A percentile compares a stretch with the other conserved stretches of the same genome.
Conservation (phyloP, 30 jellyfish, hydroid and myxozoan genomes). For the Pelagia noctiluca region DNA sequence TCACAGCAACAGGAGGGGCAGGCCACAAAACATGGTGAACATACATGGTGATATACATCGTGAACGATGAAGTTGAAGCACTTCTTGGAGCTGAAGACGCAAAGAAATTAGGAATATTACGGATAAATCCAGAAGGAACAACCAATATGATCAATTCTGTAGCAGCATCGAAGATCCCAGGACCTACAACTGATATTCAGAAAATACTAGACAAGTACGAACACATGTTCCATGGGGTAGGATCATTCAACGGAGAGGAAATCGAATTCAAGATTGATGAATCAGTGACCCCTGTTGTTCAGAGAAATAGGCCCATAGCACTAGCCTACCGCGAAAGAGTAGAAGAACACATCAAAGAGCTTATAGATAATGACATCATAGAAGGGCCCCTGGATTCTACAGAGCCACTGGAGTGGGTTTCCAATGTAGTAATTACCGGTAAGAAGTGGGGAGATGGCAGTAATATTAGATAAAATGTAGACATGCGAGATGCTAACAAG, state of each 20-base stretch:
- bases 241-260: too few species aligned
- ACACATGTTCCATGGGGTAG: slow-evolving; percentile 17
- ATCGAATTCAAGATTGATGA: slow-evolving; percentile 9
- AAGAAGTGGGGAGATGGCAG: slow-evolving; percentile 35
- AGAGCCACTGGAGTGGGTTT: slow-evolving; percentile 41
- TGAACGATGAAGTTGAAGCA: too few species aligned
- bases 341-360: slow-evolving; percentile 39
- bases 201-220: too few species aligned
- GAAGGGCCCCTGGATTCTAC: slow-evolving; percentile 50
- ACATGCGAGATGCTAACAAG: slow-evolving; percentile 31
- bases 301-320: slow-evolving; percentile 34
- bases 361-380: slow-evolving; percentile 51
- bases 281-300: slow-evolving; percentile 33
- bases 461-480: slow-evolving; percentile 4
- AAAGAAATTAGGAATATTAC: not conserved
- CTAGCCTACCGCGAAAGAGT: slow-evolving; percentile 34
- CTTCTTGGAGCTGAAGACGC: not conserved
- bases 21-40: too few species aligned
- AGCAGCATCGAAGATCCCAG: too few species aligned
- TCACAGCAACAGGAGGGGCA: too few species aligned
- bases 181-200: too few species aligned
- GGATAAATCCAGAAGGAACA: slow-evolving; percentile 17
- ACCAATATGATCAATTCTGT: too few species aligned
- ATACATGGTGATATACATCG: too few species aligned
- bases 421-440: slow-evolving; percentile 43